Evolutionary conservation across 2,113 vertebrate species (phyloP).

Genomic region (Baryphthengus martii): DNA sequence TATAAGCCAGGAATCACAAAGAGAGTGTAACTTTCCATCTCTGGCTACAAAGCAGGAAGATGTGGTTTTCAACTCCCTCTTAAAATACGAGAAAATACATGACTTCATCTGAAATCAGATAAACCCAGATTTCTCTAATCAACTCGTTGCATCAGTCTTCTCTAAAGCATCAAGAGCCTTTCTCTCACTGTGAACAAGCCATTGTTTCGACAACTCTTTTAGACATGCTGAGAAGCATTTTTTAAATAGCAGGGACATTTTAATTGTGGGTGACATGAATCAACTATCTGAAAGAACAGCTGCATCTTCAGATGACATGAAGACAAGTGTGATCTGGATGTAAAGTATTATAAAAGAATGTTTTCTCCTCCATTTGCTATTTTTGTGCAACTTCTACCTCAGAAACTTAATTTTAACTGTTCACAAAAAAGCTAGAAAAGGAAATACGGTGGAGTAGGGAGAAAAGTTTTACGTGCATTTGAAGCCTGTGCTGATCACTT

Average conservation of each 20-base stretch:
- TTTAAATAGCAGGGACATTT: constrained; percentile 74
- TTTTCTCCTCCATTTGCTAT: not conserved
- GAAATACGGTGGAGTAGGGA: not conserved
- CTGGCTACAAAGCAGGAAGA: not conserved
- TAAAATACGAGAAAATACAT: not conserved
- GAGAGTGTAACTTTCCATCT: not conserved
- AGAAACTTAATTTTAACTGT: constrained; percentile 34
- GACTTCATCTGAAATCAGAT: not conserved
- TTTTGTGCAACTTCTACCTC: not conserved
- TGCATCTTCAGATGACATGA: constrained; percentile 71
- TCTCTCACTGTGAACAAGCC: not conserved
- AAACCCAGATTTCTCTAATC: not conserved
- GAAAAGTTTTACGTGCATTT: not conserved
- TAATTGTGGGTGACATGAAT: constrained; percentile 73
- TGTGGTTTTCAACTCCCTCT: constrained; percentile 4
- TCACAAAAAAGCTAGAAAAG: not conserved
- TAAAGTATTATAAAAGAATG: constrained; percentile 34
- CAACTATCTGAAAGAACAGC: constrained; percentile 71
- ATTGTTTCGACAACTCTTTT: constrained; percentile 60
- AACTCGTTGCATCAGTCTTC: not conserved
- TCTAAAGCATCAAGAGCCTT: constrained; percentile 21
- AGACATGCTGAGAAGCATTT: constrained; percentile 61
- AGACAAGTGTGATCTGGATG: constrained; percentile 46
- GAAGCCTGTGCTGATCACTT: not conserved
- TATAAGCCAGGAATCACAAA: not conserved